A percentile compares a stretch with the other conserved stretches of the same genome.
These are phyloP conservation scores for Lates japonicus DNA, from an alignment of 2,797 vertebrate species.

Conservation along the genomic window DNA sequence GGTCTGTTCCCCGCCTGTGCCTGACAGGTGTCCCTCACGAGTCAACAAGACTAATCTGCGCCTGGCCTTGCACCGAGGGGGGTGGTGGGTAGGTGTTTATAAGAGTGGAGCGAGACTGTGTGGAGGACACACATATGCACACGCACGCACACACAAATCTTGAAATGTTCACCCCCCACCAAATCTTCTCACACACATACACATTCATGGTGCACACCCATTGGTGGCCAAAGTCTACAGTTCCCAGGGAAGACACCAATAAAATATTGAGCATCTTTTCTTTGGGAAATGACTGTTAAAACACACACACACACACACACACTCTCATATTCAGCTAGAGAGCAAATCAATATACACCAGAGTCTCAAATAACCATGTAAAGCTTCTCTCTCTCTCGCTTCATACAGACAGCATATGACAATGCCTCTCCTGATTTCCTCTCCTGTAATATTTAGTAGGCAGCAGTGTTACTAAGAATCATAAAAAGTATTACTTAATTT, in stretches of 20 bases:
- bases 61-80: constrained; percentile 77
- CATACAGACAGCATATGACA: constrained; percentile 21
- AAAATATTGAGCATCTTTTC: constrained; percentile 78
- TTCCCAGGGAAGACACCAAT: constrained; percentile 66
- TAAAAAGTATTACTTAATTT: constrained; percentile 28
- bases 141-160: too few relatives aligned
- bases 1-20: constrained; percentile 71
- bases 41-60: constrained; percentile 88
- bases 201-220: constrained; percentile 38
- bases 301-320: constrained; percentile 30
- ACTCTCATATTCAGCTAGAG: constrained; percentile 57
- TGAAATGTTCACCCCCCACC: too few relatives aligned
- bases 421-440: constrained; percentile 32
- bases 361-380: constrained; percentile 43
- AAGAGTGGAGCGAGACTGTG: constrained; percentile 68
- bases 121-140: constrained; percentile 64
- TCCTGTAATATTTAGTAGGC: constrained; percentile 33
- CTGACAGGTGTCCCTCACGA: constrained; percentile 86
- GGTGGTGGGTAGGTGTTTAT: constrained; percentile 74
- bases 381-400: too few relatives aligned
- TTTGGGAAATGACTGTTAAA: constrained; percentile 59
- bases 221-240: constrained; percentile 57
- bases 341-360: constrained; percentile 68
- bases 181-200: too few relatives aligned
- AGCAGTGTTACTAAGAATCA: not conserved